A percentile compares a stretch with the other conserved stretches of the same genome.
Evolutionary conservation across 1,140 invertebrate genomes (phyloP).

Genomic region (Drosophila pruinosa): DNA sequence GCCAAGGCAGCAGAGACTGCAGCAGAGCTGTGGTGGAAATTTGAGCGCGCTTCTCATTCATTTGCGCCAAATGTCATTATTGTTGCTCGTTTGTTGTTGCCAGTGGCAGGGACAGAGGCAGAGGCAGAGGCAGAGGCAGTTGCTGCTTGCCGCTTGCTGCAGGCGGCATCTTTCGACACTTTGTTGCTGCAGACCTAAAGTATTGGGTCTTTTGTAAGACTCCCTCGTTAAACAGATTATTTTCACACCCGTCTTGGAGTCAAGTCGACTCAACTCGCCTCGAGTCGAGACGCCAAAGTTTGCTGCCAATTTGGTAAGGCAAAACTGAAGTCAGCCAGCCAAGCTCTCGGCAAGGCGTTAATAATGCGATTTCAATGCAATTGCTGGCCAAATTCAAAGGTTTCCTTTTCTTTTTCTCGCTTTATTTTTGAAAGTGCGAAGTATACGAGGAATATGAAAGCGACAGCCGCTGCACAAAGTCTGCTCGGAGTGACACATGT

Average conservation of each 20-base stretch:
- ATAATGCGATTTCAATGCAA: conserved; percentile 80
- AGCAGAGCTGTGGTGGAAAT: conserved; percentile 33
- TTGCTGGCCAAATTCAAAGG: conserved; percentile 60
- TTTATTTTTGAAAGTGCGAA: conserved; percentile 53
- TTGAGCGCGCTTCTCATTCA: conserved; percentile 72
- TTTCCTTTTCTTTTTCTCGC: conserved; percentile 2
- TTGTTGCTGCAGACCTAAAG: conserved; percentile 16
- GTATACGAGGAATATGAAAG: conserved; percentile 55
- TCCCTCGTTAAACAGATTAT: conserved; percentile 81
- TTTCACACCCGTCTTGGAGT: conserved; percentile 65
- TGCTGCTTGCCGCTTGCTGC: conserved; percentile 17
- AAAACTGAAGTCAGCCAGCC: conserved; percentile 1
- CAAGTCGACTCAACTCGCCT: background rate
- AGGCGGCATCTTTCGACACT: conserved; percentile 41
- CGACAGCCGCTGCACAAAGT: conserved; percentile 49
- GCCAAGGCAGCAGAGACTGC: background rate
- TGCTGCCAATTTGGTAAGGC: background rate
- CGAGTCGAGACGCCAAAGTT: background rate
- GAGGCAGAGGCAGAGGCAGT: background rate
- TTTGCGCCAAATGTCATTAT: conserved; percentile 81
- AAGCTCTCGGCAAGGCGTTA: conserved; percentile 63
- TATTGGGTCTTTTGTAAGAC: conserved; percentile 75
- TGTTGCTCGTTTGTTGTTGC: conserved; percentile 74
- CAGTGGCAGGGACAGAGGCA: background rate
- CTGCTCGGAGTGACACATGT: conserved; percentile 76